Conservation (phyloP, 1,140 invertebrate genomes). For the Neoseiulus cucumeris region DNA sequence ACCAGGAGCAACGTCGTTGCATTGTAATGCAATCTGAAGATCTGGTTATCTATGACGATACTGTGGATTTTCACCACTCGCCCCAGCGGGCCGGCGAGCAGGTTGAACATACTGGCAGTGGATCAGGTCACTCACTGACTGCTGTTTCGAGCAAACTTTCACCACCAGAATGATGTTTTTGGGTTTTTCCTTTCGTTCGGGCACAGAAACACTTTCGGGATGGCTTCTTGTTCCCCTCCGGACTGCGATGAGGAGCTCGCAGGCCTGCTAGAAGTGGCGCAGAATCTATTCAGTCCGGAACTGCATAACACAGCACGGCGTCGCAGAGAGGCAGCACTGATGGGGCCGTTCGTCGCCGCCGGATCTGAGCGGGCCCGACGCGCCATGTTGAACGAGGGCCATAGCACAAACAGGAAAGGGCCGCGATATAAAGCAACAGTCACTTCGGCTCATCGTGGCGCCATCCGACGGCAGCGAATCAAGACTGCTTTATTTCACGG, state of each 20-base stretch:
- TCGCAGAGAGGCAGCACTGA: background rate
- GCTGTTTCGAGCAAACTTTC: too few species aligned
- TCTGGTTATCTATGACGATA: conserved; percentile 14
- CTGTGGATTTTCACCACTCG: conserved; percentile 14
- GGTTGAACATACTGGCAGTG: background rate
- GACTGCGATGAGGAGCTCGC: background rate
- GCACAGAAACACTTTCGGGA: background rate
- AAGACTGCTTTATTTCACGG: background rate
- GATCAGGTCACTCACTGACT: too few species aligned
- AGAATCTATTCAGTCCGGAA: too few species aligned
- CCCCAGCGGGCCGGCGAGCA: conserved; percentile 7
- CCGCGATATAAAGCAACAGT: background rate
- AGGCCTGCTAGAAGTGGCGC: background rate
- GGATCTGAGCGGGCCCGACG: conserved; percentile 10
- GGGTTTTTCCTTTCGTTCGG: too few species aligned
- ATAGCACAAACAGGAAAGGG: background rate
- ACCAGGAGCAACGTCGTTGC: conserved; percentile 2
- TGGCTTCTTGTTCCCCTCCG: background rate
- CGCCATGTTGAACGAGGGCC: conserved; percentile 11
- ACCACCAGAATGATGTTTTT: too few species aligned
- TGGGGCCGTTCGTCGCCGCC: background rate
- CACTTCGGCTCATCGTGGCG: conserved; percentile 4
- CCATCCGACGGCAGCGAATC: conserved; percentile 1
- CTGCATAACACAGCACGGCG: too few species aligned
- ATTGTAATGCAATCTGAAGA: conserved; percentile 15